Percentiles rank a stretch among this genome's conserved stretches.
phyloP scores from a whole-genome alignment of 1,140 invertebrate species.

The Sycobia sp. region DNA sequence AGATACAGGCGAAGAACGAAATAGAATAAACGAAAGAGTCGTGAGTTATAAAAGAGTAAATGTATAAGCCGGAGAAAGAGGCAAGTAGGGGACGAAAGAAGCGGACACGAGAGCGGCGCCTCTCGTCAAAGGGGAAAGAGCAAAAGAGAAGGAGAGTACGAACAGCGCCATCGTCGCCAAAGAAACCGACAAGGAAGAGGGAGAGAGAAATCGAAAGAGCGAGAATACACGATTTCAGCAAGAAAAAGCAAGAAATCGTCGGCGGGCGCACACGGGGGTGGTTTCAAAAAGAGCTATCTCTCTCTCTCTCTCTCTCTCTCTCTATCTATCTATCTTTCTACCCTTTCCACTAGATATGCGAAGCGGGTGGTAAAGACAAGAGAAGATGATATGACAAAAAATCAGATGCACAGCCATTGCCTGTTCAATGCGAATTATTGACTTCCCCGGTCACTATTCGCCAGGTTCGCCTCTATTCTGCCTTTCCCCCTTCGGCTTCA shows the following conservation, averaged over 20 bases:
- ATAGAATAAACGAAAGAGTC: too few relatives aligned
- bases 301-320: not conserved
- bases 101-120: not conserved
- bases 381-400: conserved; percentile 59
- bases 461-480: conserved; percentile 51
- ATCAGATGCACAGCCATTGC: conserved; percentile 62
- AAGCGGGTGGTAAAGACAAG: conserved; percentile 23
- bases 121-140: not conserved
- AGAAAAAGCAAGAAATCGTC: conserved; percentile 45
- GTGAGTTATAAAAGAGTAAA: too few relatives aligned
- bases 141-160: not conserved
- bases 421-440: conserved; percentile 63
- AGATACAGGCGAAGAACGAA: too few relatives aligned
- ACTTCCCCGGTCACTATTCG: conserved; percentile 60
- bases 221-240: too few relatives aligned
- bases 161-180: not conserved
- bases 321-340: too few relatives aligned
- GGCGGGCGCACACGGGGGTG: conserved; percentile 10
- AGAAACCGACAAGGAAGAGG: not conserved
- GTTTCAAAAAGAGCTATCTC: conserved; percentile 4
- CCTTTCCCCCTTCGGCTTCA: conserved; percentile 24
- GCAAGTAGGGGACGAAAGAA: not conserved
- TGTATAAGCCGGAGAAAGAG: not conserved
- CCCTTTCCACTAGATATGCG: not conserved
- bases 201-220: conserved; percentile 41